These are phyloP conservation scores for Ophion ventricosus DNA, from an alignment of 2,888 invertebrate genomes.

Conservation along the genomic window DNA sequence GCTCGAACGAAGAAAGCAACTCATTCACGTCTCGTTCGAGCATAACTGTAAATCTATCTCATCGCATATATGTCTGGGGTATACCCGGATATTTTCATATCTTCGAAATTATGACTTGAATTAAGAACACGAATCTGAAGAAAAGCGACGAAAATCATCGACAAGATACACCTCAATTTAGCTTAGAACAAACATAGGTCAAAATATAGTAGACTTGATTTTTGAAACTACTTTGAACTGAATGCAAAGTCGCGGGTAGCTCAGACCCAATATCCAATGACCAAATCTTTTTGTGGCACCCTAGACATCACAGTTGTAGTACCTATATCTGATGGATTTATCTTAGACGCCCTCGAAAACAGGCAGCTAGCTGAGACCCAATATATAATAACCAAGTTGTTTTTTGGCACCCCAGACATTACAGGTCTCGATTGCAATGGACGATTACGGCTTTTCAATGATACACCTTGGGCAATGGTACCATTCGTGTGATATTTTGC, in stretches of 20 bases:
- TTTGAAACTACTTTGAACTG: not conserved
- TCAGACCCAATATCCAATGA: not conserved
- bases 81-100: not conserved
- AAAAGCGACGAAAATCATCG: not conserved
- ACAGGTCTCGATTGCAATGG: not conserved
- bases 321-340: not conserved
- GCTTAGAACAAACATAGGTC: not conserved
- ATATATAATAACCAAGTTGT: not conserved
- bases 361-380: not conserved
- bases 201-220: not conserved
- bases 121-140: not conserved
- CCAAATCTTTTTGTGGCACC: not conserved
- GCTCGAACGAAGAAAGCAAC: slow-evolving; percentile 48
- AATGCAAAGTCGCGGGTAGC: not conserved
- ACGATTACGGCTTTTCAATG: too few relatives aligned
- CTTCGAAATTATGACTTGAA: not conserved
- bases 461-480: too few relatives aligned
- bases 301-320: not conserved
- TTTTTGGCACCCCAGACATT: not conserved
- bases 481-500: too few relatives aligned
- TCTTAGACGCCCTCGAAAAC: not conserved
- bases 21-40: slow-evolving; percentile 31
- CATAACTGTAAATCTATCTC: slow-evolving; percentile 24
- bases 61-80: not conserved
- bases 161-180: not conserved